phyloP scores from a whole-genome alignment of 2,888 invertebrate genomes.

The Cheilosia urbana region DNA sequence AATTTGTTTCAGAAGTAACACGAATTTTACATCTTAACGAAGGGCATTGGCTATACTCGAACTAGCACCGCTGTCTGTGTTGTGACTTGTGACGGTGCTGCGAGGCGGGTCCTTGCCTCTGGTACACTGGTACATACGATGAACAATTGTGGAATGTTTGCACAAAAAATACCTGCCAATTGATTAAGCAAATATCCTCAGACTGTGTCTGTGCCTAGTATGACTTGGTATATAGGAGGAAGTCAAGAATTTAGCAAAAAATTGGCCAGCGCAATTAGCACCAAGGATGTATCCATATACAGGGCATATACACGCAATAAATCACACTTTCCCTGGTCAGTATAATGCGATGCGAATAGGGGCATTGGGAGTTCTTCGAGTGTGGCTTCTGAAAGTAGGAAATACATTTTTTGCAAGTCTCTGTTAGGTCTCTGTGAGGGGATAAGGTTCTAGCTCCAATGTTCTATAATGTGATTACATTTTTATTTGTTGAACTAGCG shows the following conservation, averaged over 20 bases:
- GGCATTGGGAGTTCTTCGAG: neutral
- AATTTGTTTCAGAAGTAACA: constrained; percentile 21
- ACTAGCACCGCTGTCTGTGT: constrained; percentile 20
- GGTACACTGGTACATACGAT: neutral
- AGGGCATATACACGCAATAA: neutral
- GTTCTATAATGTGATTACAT: too few species aligned
- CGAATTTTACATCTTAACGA: constrained; percentile 13
- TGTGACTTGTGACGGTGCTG: constrained; percentile 4
- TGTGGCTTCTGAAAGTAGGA: too few species aligned
- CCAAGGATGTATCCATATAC: neutral
- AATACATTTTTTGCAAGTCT: too few species aligned
- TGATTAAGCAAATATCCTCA: constrained; percentile 42
- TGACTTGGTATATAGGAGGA: constrained; percentile 9
- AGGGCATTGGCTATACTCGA: constrained; percentile 29
- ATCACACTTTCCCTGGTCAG: constrained; percentile 38
- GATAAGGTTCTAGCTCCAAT: too few species aligned
- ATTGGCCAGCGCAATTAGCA: constrained; percentile 43
- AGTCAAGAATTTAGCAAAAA: constrained; percentile 26
- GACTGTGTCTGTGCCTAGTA: neutral
- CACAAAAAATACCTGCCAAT: constrained; percentile 17
- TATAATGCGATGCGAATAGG: neutral
- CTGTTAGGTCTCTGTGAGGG: too few species aligned
- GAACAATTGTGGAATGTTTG: neutral
- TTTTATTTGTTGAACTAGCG: too few species aligned
- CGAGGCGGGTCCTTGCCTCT: constrained; percentile 41